Percentiles rank a stretch among this genome's conserved stretches.
These are phyloP conservation scores for Meteorus colon DNA, from an alignment of 2,888 invertebrate species.

Conservation along the genomic window DNA sequence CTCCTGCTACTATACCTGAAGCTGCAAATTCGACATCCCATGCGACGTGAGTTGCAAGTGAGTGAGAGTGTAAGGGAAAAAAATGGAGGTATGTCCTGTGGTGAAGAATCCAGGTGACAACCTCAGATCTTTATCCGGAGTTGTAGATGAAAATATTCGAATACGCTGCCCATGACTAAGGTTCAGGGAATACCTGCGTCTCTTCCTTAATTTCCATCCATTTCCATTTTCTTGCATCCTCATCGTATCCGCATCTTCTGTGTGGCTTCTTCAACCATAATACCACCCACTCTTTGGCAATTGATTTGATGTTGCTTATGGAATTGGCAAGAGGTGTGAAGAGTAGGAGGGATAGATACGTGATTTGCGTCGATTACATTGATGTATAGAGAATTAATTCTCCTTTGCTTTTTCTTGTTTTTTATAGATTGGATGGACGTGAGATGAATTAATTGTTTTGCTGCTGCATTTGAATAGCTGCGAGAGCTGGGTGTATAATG, in stretches of 20 bases:
- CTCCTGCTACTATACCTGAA: constrained; percentile 48
- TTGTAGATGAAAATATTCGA: constrained; percentile 42
- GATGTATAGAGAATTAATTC: neutral
- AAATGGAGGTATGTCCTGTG: neutral
- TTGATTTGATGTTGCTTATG: neutral
- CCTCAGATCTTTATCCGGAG: constrained; percentile 53
- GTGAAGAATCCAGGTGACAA: constrained; percentile 53
- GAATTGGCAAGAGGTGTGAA: neutral
- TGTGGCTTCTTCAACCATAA: neutral
- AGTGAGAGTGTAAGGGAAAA: neutral
- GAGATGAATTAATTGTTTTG: constrained; percentile 6
- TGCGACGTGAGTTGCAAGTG: constrained; percentile 33
- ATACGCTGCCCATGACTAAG: constrained; percentile 8
- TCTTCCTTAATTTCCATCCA: neutral
- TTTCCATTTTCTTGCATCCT: neutral
- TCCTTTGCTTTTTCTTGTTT: neutral
- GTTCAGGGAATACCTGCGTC: constrained; percentile 12
- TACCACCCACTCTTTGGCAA: neutral
- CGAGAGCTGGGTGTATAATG: too few species aligned
- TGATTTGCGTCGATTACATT: neutral
- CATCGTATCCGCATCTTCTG: neutral
- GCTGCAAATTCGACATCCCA: constrained; percentile 42
- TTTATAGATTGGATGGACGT: neutral
- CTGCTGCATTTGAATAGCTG: too few species aligned
- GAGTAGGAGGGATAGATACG: neutral